Evolutionary conservation across 2,888 invertebrate species (phyloP).

Genomic region (Helicoverpa assulta): DNA sequence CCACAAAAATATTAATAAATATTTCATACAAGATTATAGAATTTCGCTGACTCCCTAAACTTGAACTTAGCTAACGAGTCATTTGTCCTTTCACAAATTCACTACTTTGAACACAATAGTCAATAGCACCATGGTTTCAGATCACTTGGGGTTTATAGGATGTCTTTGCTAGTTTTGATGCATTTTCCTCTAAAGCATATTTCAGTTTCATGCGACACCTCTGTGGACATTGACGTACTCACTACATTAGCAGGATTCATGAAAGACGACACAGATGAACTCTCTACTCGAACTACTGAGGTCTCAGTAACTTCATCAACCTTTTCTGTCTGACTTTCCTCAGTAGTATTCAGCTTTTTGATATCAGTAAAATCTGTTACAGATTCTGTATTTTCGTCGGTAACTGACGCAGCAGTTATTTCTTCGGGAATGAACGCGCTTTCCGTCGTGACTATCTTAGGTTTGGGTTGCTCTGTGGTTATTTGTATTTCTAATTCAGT

Average conservation of each 20-base stretch:
- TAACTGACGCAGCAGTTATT: slow-evolving; percentile 71
- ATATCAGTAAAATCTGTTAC: slow-evolving; percentile 37
- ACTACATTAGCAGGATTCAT: slow-evolving; percentile 90
- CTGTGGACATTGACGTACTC: slow-evolving; percentile 95
- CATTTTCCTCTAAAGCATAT: slow-evolving; percentile 96
- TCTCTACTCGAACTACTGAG: slow-evolving; percentile 69
- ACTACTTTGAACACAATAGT: slow-evolving; percentile 81
- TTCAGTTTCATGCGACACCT: slow-evolving; percentile 96
- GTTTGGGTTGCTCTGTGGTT: slow-evolving; percentile 70
- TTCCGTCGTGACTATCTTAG: slow-evolving; percentile 79
- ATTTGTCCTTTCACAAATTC: slow-evolving; percentile 60
- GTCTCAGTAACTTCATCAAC: slow-evolving; percentile 58
- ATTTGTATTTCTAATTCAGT: slow-evolving; percentile 64
- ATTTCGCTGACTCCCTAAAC: slow-evolving; percentile 29
- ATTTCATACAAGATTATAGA: slow-evolving; percentile 54
- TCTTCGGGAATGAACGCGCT: slow-evolving; percentile 83
- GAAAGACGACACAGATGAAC: slow-evolving; percentile 81
- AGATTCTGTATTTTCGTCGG: slow-evolving; percentile 52
- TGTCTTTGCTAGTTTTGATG: slow-evolving; percentile 91
- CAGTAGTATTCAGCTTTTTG: slow-evolving; percentile 49
- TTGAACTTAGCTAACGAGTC: slow-evolving; percentile 42
- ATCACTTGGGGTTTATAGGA: slow-evolving; percentile 72
- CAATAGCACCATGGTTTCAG: slow-evolving; percentile 72
- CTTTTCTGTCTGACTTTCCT: slow-evolving; percentile 55
- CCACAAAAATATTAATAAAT: slow-evolving; percentile 65